phyloP scores from a whole-genome alignment of 2,797 vertebrate species.

The Buphagus erythrorhynchus region DNA sequence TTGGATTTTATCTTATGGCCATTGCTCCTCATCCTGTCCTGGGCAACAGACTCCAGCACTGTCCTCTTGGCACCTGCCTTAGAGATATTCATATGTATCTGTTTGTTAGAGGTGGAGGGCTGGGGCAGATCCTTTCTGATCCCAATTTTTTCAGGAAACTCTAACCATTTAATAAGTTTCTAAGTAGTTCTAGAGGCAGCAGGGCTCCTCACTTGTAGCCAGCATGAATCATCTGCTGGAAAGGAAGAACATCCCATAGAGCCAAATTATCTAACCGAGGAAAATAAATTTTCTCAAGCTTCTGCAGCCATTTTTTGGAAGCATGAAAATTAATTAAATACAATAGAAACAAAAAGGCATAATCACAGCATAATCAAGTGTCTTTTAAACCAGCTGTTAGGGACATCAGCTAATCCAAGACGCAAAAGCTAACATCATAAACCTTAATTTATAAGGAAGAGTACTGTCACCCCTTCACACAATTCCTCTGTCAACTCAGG shows the following conservation, averaged over 20 bases:
- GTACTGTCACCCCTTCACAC: neutral
- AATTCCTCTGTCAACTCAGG: neutral
- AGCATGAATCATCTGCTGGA: neutral
- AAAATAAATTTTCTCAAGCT: neutral
- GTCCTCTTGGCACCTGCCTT: neutral
- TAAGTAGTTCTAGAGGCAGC: neutral
- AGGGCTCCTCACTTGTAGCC: neutral
- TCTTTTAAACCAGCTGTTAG: constrained; percentile 1
- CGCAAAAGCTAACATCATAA: neutral
- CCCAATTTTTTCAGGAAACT: neutral
- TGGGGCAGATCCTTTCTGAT: neutral
- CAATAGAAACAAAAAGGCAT: neutral
- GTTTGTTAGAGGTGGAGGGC: neutral
- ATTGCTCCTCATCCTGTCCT: neutral
- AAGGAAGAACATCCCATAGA: neutral
- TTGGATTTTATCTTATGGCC: neutral
- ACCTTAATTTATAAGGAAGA: neutral
- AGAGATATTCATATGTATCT: neutral
- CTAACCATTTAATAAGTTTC: neutral
- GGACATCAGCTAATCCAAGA: neutral
- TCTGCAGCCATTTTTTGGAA: constrained; percentile 11
- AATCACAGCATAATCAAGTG: constrained; percentile 16
- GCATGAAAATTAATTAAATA: constrained; percentile 24
- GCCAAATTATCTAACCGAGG: neutral
- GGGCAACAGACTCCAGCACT: neutral